Conservation (phyloP, 2,797 vertebrate species). For the Tachyglossus aculeatus region DNA sequence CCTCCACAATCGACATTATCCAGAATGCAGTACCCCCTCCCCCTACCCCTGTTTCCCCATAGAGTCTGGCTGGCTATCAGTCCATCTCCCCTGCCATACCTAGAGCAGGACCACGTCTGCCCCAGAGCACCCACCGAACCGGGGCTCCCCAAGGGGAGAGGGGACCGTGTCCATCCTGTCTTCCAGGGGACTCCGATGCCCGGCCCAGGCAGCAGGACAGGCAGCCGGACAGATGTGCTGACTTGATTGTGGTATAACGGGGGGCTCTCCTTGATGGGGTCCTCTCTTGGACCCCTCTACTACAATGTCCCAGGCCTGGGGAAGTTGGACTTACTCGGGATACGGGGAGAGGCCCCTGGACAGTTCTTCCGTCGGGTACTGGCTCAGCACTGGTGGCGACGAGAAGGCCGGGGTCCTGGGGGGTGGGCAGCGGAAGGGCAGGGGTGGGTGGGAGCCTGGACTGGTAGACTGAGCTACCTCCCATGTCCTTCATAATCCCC, state of each 20-base stretch:
- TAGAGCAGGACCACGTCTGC: fast-evolving
- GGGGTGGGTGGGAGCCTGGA: no score
- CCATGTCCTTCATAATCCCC: no score
- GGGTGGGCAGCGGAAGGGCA: conserved; percentile 14
- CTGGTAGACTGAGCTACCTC: no score
- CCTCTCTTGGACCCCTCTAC: no score
- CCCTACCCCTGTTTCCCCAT: no score
- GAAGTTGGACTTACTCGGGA: conserved; percentile 47
- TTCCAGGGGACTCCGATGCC: no score
- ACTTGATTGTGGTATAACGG: no score
- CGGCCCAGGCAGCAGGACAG: no score
- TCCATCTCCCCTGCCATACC: not conserved
- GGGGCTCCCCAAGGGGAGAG: not conserved
- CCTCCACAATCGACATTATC: no score
- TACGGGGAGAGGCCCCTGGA: conserved; percentile 17
- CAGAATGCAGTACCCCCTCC: no score
- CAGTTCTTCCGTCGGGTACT: conserved; percentile 27
- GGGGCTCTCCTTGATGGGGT: no score
- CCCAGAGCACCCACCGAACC: not conserved
- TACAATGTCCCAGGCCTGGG: not conserved
- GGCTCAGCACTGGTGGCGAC: conserved; percentile 26
- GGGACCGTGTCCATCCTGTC: fast-evolving
- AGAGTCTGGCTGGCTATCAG: not conserved
- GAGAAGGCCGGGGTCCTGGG: conserved; percentile 41
- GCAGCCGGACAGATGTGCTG: no score